Evolutionary conservation across 2,113 vertebrate genomes (phyloP).

Genomic region (Deroptyus accipitrinus): DNA sequence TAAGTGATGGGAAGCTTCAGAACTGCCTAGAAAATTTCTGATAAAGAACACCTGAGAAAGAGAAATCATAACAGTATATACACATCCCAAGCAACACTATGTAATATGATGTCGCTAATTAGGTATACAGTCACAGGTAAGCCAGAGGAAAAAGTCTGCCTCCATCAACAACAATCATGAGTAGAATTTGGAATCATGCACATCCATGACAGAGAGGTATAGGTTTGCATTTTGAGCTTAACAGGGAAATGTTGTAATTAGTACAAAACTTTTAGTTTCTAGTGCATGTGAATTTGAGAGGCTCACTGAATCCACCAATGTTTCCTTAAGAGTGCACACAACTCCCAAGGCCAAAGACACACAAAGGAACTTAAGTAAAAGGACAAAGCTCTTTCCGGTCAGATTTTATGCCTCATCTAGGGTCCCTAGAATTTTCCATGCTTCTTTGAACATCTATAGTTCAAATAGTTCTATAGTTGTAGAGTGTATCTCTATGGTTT

Average conservation of each 20-base stretch:
- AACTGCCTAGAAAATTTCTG: fast-evolving
- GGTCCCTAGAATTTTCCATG: not conserved
- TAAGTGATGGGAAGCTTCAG: not conserved
- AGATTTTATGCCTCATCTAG: not conserved
- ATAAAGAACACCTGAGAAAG: not conserved
- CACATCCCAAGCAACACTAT: not conserved
- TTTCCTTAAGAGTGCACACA: not conserved
- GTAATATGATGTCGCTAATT: not conserved
- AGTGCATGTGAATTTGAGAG: not conserved
- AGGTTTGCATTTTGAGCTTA: not conserved
- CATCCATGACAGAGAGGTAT: fast-evolving
- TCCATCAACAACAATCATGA: not conserved
- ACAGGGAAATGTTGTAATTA: not conserved
- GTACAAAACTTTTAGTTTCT: not conserved
- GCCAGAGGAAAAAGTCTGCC: not conserved
- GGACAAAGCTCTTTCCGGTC: not conserved
- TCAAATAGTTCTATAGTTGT: not conserved
- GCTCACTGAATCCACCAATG: not conserved
- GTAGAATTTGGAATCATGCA: not conserved
- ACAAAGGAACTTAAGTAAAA: not conserved
- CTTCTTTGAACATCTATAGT: not conserved
- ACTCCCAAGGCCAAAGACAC: not conserved
- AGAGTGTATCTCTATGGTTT: not conserved
- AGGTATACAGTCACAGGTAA: not conserved
- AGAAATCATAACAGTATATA: not conserved